phyloP scores from a whole-genome alignment of 1,140 invertebrate species.

The Spodoptera frugiperda region DNA sequence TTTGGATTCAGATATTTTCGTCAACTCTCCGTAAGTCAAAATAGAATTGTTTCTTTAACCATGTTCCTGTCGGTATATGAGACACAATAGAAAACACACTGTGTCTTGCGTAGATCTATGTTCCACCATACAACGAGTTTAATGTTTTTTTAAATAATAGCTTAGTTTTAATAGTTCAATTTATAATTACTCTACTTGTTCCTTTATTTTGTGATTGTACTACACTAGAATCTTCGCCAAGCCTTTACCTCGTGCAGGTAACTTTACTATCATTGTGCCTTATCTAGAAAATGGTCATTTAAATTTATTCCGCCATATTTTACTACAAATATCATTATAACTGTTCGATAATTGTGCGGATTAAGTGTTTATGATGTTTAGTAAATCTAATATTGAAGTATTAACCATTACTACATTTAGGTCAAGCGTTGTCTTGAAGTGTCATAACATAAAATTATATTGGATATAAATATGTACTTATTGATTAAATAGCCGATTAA shows the following conservation, averaged over 20 bases:
- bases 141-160: too few relatives aligned
- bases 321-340: constrained; percentile 22
- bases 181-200: too few relatives aligned
- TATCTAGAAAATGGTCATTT: constrained; percentile 1
- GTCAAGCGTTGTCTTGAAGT: constrained; percentile 30
- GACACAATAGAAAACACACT: too few relatives aligned
- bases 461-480: constrained; percentile 28
- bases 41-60: too few relatives aligned
- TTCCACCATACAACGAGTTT: too few relatives aligned
- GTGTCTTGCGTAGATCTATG: too few relatives aligned
- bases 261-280: not conserved
- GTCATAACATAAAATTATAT: constrained; percentile 38
- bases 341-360: constrained; percentile 15
- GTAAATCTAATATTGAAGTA: constrained; percentile 33
- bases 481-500: constrained; percentile 37
- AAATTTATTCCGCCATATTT: constrained; percentile 22
- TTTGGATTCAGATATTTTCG: not conserved
- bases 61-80: too few relatives aligned
- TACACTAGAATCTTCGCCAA: not conserved
- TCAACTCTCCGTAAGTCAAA: not conserved
- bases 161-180: too few relatives aligned
- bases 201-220: too few relatives aligned
- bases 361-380: constrained; percentile 37
- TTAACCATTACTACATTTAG: constrained; percentile 35
- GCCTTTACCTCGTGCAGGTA: not conserved